Base-by-base conservation (phyloP, 1,140 invertebrate genomes). In the Magallana gigas region DNA sequence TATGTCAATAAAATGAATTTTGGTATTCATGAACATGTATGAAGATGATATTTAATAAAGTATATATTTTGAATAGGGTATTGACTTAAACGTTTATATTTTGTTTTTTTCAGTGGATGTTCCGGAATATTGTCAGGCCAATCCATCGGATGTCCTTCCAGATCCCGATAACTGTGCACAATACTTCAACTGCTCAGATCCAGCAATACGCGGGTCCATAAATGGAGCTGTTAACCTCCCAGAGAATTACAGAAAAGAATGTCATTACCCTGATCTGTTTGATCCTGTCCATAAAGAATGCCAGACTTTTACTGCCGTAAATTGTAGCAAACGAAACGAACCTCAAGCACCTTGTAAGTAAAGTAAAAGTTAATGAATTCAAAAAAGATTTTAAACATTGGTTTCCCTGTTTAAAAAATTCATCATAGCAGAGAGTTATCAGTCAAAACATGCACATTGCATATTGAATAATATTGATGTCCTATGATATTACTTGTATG, bases 271-370 rank as follows among this genome's bases (percentile, higher is more conserved):
- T 4, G 58, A 89, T 12, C 62, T 91, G 23, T 91, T 86, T 82
- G 87, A 89, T 60, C 11, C 59, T 1, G 71, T 87, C 0, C 71
- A 36, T 18, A 87, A 86, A 71, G 84, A 57, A 36, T 91, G 91
- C 83, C 84, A 88, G 8, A 84, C 87, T 29, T 89, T 86, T 84
- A 18, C 48, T 1, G 11, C 8, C 23, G 89, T 90, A 2, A 64
- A 85, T 18, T 91, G 91, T 89, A 87, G 85, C 14, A 76, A 48
- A 23, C 88, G 90, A 82, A 58, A 71, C 16, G 91, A 91, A 64
- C 90, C 89, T 8, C 60, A 84, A 14, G 85, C 90, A 60, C 88
- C 90, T 57, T 91, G 91, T 91, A 85, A 89, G 89, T 76, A 62
- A 48, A 48, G 36, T 48, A 48, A 48, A 48, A 48, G 36, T 4